Base-by-base conservation (phyloP, 2,113 vertebrate species). In the Paralichthys olivaceus region DNA sequence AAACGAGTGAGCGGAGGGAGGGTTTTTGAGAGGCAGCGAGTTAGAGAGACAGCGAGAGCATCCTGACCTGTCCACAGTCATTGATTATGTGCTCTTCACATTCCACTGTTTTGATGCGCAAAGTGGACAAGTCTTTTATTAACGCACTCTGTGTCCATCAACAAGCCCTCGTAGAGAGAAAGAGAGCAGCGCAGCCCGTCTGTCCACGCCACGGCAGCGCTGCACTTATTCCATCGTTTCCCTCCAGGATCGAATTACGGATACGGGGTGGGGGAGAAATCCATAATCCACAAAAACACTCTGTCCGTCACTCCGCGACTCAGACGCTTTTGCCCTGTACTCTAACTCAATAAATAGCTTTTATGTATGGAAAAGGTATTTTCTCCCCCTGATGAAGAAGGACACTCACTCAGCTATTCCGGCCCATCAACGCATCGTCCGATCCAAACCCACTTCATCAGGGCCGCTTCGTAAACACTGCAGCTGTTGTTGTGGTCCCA, bases 321-420 rank as follows among this genome's bases (percentile, higher is more conserved):
- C 91, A 91, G 92, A 90, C 82, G 84, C 91, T 93, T 88, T 91
- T 62, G 81, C 88, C 91, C 83, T 92, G 89, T 90, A 84, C 86
- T 90, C 87, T 93, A 94, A 95, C 93, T 92, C 92, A 89, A 95
- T 95, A 94, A 94, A 90, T 91, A 93, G 93, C 94, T 95, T 94
- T 94, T 90, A 94, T 94, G 90, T 94, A 92, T 80, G 90, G 90
- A 93, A 92, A 92, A 88, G 91, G 85, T 91, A 91, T 90, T 92
- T 92, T 91, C 84, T 84, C 69, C 72, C 51, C 47, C 69, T 91
- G 81, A 91, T 89, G 82, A 90, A 90, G 87, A 85, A 82, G 77
- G 89, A 91, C 86, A 85, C 82, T 89, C 89, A 80, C 81, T 85
- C 91, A 40, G 37, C 37, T 40, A 40, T 40, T 90, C 85, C 28